These are phyloP conservation scores for Aphodius granarius DNA, from an alignment of 2,888 invertebrate genomes.

Conservation along the genomic window DNA sequence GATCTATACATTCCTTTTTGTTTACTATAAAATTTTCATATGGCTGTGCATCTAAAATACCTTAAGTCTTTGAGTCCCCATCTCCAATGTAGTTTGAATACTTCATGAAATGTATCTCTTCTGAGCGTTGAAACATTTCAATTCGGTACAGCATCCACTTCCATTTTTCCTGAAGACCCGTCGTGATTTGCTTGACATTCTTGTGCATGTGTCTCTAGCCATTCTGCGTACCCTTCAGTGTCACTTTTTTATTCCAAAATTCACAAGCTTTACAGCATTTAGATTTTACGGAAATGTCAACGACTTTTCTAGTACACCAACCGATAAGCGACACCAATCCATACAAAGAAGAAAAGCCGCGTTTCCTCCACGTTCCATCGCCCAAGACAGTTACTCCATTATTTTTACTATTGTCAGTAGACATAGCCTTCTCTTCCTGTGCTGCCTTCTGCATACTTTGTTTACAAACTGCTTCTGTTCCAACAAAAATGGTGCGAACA, in stretches of 20 bases:
- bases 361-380: conserved; percentile 33
- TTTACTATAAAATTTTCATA: too few species aligned
- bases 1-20: too few species aligned
- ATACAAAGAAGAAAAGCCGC: conserved; percentile 35
- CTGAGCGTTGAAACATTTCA: too few species aligned
- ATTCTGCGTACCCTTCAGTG: conserved; percentile 30
- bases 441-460: conserved; percentile 10
- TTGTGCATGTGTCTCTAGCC: conserved; percentile 25
- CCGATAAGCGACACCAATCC: conserved; percentile 36
- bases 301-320: conserved; percentile 34
- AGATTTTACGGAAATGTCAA: conserved; percentile 30
- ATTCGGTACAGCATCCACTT: conserved; percentile 26
- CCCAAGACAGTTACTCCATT: conserved; percentile 30
- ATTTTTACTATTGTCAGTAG: conserved; percentile 13
- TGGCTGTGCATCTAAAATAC: too few species aligned
- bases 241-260: conserved; percentile 28
- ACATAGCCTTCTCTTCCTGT: conserved; percentile 14
- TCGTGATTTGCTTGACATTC: conserved; percentile 31
- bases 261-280: conserved; percentile 29
- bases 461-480: conserved; percentile 14
- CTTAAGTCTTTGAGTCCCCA: too few species aligned
- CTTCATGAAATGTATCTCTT: too few species aligned
- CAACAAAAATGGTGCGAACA: conserved; percentile 6
- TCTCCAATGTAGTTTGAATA: too few species aligned
- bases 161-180: conserved; percentile 34